Evolutionary conservation across 2,797 vertebrate species (phyloP).

Genomic region (Anas acuta): DNA sequence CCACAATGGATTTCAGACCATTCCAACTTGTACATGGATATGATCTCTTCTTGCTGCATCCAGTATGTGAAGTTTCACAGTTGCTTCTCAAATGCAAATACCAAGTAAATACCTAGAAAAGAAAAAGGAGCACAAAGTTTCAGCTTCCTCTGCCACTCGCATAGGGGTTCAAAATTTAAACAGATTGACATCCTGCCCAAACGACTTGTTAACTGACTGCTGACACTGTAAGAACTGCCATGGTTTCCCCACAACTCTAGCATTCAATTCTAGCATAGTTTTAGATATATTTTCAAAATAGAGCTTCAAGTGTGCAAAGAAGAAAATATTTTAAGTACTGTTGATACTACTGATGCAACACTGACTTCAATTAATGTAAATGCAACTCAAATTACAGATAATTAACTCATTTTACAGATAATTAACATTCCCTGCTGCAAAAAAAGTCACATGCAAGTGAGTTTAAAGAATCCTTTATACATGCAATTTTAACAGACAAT

Average conservation of each 20-base stretch:
- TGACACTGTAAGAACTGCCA: neutral
- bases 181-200: neutral
- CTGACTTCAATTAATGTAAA: neutral
- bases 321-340: neutral
- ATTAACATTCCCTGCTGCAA: neutral
- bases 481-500: neutral
- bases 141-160: neutral
- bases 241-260: neutral
- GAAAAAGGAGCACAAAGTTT: neutral
- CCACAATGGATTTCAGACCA: slow-evolving; percentile 62
- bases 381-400: neutral
- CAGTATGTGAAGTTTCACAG: slow-evolving; percentile 41
- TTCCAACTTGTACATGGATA: slow-evolving; percentile 33
- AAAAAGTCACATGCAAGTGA: neutral
- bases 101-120: slow-evolving; percentile 91
- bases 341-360: neutral
- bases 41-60: slow-evolving; percentile 24
- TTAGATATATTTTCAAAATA: neutral
- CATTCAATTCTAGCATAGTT: neutral
- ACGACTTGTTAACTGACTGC: neutral
- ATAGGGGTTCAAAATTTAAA: neutral
- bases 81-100: slow-evolving; percentile 95
- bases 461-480: neutral
- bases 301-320: neutral
- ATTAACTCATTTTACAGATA: neutral